These are phyloP conservation scores for Diphyllodes magnificus DNA, from an alignment of 2,113 vertebrate genomes.

Conservation along the genomic window DNA sequence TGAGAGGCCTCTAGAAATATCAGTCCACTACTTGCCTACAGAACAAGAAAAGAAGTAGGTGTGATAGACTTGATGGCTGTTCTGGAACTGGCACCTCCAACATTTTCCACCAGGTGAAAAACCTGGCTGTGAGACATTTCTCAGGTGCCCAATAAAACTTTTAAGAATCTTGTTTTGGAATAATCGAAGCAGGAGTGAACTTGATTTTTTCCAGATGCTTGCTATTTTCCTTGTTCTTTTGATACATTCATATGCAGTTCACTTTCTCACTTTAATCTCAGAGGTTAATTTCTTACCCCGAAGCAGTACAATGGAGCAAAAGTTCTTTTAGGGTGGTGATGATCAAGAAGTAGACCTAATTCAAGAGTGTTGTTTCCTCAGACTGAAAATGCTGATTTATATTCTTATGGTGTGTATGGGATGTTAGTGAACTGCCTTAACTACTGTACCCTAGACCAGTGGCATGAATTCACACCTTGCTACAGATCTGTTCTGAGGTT, in stretches of 20 bases:
- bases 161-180: conserved; percentile 43
- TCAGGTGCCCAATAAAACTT: conserved; percentile 53
- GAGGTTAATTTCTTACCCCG: neutral
- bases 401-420: neutral
- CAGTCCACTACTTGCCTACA: neutral
- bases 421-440: neutral
- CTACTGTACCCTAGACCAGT: neutral
- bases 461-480: neutral
- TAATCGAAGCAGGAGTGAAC: conserved; percentile 25
- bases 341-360: neutral
- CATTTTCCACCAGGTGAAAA: conserved; percentile 63
- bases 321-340: neutral
- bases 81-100: conserved; percentile 22
- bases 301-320: neutral
- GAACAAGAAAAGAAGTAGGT: conserved; percentile 45
- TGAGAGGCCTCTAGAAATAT: neutral
- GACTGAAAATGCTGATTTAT: neutral
- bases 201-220: conserved; percentile 59
- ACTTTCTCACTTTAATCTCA: conserved; percentile 27
- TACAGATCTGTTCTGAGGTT: neutral
- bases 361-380: neutral
- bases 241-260: neutral
- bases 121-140: conserved; percentile 29
- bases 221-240: conserved; percentile 13
- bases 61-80: conserved; percentile 30